phyloP scores from a whole-genome alignment of 1,140 invertebrate species.

The Philotrypesis tridentata region DNA sequence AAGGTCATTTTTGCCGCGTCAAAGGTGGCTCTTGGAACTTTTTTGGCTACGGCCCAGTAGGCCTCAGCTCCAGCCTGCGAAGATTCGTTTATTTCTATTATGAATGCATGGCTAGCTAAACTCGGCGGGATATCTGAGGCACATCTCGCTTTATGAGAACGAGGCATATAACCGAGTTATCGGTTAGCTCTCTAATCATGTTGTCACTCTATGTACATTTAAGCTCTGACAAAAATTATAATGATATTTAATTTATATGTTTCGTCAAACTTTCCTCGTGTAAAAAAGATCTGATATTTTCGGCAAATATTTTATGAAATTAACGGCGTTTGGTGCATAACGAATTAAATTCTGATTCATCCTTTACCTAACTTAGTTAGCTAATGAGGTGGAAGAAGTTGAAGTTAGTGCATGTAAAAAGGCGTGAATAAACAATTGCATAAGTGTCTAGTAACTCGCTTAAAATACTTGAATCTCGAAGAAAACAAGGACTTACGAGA shows the following conservation, averaged over 20 bases:
- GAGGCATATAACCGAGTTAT: neutral
- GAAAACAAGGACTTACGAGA: slow-evolving; percentile 51
- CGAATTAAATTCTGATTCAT: neutral
- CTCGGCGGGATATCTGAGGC: too few relatives aligned
- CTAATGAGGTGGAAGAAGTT: neutral
- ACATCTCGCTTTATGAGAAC: neutral
- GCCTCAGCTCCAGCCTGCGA: slow-evolving; percentile 48
- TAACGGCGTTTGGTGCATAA: neutral
- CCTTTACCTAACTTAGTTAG: neutral
- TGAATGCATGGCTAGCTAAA: neutral
- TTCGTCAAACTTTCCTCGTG: neutral
- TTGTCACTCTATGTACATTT: neutral
- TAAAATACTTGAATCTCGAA: neutral
- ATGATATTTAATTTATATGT: neutral
- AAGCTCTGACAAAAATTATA: neutral
- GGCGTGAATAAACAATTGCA: neutral
- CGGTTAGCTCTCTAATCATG: neutral
- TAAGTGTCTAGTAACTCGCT: neutral
- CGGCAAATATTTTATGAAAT: too few relatives aligned
- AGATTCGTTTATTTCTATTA: neutral
- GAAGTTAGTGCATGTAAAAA: neutral
- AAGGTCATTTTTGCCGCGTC: slow-evolving; percentile 30
- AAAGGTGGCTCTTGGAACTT: slow-evolving; percentile 34
- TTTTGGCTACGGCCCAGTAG: slow-evolving; percentile 46
- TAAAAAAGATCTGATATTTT: too few relatives aligned